Percentiles rank a stretch among this genome's conserved stretches.
Evolutionary conservation across 2,113 vertebrate genomes (phyloP).

Genomic region (Oryzias celebensis): DNA sequence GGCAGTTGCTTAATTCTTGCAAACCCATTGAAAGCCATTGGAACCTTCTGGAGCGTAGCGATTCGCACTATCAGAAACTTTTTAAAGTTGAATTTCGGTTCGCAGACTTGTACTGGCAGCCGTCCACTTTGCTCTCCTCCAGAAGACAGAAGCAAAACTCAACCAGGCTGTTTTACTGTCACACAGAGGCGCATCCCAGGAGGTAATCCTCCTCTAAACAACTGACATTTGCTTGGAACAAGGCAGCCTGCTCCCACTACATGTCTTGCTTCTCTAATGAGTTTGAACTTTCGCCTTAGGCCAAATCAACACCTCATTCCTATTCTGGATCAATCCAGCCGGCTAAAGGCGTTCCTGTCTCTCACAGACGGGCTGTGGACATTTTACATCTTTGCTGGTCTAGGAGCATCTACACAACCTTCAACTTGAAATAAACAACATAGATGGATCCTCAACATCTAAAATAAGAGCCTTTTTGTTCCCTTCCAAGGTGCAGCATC

Average conservation of each 20-base stretch:
- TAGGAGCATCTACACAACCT: no score
- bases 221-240: conserved; percentile 59
- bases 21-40: no score
- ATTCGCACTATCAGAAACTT: no score
- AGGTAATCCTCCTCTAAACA: conserved; percentile 36
- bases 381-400: no score
- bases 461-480: no score
- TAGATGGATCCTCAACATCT: no score
- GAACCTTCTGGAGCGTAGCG: no score
- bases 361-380: conserved; percentile 17
- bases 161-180: conserved; percentile 12
- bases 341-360: conserved; percentile 16
- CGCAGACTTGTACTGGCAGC: no score
- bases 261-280: conserved; percentile 37
- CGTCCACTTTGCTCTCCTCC: no score
- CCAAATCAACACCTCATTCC: conserved; percentile 46
- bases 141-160: neutral
- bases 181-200: conserved; percentile 18
- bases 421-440: no score
- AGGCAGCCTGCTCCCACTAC: conserved; percentile 24
- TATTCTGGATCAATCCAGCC: conserved; percentile 53
- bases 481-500: neutral
- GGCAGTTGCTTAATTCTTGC: no score
- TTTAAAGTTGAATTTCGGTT: no score
- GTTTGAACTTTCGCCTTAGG: conserved; percentile 38